Conservation (phyloP, 2,797 vertebrate species). For the Myioborus miniatus region DNA sequence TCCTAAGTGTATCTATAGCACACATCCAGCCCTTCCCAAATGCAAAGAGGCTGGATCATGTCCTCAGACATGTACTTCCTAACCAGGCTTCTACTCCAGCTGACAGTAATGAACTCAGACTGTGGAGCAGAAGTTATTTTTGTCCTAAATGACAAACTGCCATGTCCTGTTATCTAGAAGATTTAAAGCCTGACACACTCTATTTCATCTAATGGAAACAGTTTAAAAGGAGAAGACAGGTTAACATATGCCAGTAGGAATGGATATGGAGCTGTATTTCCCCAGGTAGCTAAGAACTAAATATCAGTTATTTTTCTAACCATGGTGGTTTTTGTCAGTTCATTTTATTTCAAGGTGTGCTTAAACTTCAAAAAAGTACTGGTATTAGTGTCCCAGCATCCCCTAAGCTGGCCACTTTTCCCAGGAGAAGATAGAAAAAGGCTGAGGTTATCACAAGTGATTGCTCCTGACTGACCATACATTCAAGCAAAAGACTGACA, state of each 20-base stretch:
- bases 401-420: not conserved
- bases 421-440: not conserved
- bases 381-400: not conserved
- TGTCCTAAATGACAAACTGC: slow-evolving; percentile 62
- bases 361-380: not conserved
- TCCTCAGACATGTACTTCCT: not conserved
- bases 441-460: not conserved
- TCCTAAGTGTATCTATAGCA: not conserved
- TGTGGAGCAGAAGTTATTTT: slow-evolving; percentile 57
- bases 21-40: not conserved
- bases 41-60: not conserved
- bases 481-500: not conserved
- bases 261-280: not conserved
- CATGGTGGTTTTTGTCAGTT: not conserved
- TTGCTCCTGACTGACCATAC: not conserved
- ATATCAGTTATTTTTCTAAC: not conserved
- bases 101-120: slow-evolving; percentile 60
- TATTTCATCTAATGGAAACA: slow-evolving; percentile 42
- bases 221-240: slow-evolving; percentile 41
- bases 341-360: not conserved
- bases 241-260: slow-evolving; percentile 21
- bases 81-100: not conserved
- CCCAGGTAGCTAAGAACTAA: not conserved
- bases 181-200: slow-evolving; percentile 41
- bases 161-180: slow-evolving; percentile 47